Evolutionary conservation across 2,888 invertebrate genomes (phyloP), one percentile per base, ranked within the genome.

Genomic region (Aethes cnicana): DNA sequence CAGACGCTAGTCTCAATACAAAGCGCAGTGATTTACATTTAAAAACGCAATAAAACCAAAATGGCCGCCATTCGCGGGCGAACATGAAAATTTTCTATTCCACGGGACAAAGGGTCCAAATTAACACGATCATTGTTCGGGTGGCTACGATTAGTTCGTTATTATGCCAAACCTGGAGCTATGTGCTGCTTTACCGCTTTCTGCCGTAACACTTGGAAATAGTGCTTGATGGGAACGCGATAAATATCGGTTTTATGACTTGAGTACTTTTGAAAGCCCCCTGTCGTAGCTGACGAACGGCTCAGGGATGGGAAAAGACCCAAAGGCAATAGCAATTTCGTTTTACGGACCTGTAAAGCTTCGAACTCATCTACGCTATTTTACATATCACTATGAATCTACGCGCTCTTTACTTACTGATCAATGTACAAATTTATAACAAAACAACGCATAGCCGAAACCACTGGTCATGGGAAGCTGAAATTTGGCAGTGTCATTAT

Each of bases 11-110:
- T 74, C 69, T 70, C 67, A 66, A 72, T 79, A 81, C 80, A 81
- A 76, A 79, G 77, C 76, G 63, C 62, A 59, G 77, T 82, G 83
- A 86, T 84, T 81, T 83, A 82, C 82, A 84, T 82, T 77, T 77
- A 84, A 71, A 85, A 79, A 60, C 69, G 79, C 72, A 75, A 78
- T 84, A 83, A 83, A 80, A 83, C 65, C 77, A 71, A 75, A 81
- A 79, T 72, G 70, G 70, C 70, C 49, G 70, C 69, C 74, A 74
- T 81, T 81, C 74, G 71, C 74, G 72, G 73, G 78, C 68, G 72
- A 73, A 84, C 84, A 85, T 84, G 81, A 80, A 50, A 84, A 85
- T 86, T 84, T 84, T 86, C 87, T 87, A 86, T 86, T 81, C 76
- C 76, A 64, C 62, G 72, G 81, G 76, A 87, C 88, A 88, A 88